A percentile compares a stretch with the other conserved stretches of the same genome.
Conservation (phyloP, 2,888 invertebrate genomes). For the Andrena praecox region DNA sequence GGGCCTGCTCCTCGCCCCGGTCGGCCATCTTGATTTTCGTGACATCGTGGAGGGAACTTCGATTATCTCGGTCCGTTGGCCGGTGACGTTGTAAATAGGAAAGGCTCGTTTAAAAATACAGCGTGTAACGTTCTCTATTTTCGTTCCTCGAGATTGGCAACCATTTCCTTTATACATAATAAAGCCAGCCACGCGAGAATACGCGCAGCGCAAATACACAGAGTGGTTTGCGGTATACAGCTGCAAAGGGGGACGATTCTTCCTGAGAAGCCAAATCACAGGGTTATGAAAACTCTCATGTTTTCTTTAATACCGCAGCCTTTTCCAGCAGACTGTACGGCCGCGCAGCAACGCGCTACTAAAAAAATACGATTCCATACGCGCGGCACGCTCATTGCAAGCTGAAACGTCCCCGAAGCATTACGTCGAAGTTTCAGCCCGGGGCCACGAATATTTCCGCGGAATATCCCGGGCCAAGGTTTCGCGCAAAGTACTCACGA, state of each 20-base stretch:
- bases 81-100: constrained; percentile 8
- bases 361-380: not conserved
- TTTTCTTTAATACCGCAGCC: too few relatives aligned
- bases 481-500: not conserved
- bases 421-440: constrained; percentile 3
- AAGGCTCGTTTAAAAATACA: not conserved
- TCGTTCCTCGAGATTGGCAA: constrained; percentile 26
- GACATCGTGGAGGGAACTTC: constrained; percentile 17
- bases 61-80: constrained; percentile 34
- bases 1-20: constrained; percentile 18
- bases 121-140: constrained; percentile 19
- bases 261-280: too few relatives aligned
- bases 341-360: not conserved
- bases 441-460: not conserved
- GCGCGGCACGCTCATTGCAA: not conserved
- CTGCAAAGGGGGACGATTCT: not conserved
- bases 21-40: constrained; percentile 56
- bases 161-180: constrained; percentile 1
- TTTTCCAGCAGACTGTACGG: not conserved
- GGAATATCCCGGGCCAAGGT: not conserved
- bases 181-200: too few relatives aligned
- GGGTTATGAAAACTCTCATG: too few relatives aligned
- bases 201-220: not conserved
- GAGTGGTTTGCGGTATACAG: not conserved
- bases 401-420: not conserved